Evolutionary conservation across 1,140 invertebrate genomes (phyloP), one percentile per base, ranked within the genome.

Genomic region (Homalodisca vitripennis): DNA sequence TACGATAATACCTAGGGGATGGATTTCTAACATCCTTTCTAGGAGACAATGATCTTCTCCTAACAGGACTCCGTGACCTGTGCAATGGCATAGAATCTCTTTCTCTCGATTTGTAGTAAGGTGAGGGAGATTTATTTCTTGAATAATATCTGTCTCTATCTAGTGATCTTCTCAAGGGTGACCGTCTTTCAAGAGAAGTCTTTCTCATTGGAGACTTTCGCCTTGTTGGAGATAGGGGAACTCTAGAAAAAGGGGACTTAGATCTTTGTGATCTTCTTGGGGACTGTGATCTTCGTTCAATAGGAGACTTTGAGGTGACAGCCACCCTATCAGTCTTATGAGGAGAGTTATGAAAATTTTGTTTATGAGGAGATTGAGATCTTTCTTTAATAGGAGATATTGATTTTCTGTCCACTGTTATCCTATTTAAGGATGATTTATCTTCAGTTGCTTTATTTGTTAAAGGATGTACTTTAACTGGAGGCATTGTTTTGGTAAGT

Each of bases 251-350:
- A 29, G 48, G 48, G 22, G 55, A 60, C 55, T 27, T 60, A 12
- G 6, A 2, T 73, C 77, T 73, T 0, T 76, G 78, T 13, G 78
- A 79, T 71, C 74, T 73, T 69, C 71, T 74, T 6, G 34, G 34
- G 6, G 75, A 60, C 3, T 14, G 76, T 13, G 77, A 73, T 63
- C 77, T 80, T 67, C 75, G 77, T 0, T 74, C 70, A 10, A 72
- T 62, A 17, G 74, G 70, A 0, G 72, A 73, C 13, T 75, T 80
- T 29, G 79, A 78, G 1, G 80, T 79, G 1, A 76, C 2, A 20
- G n/a, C 2, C 26, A 24, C 14, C 48, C n/a, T n/a, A n/a, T n/a
- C n/a, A 41, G 34, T 6, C 17, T 41, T 29, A 6, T 12, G 22
- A 1, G 55, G 55, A 60, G 55, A 29, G 3, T 14, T 22, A 3